Base-by-base conservation (phyloP, 2,797 vertebrate species). In the Eospalax fontanierii region DNA sequence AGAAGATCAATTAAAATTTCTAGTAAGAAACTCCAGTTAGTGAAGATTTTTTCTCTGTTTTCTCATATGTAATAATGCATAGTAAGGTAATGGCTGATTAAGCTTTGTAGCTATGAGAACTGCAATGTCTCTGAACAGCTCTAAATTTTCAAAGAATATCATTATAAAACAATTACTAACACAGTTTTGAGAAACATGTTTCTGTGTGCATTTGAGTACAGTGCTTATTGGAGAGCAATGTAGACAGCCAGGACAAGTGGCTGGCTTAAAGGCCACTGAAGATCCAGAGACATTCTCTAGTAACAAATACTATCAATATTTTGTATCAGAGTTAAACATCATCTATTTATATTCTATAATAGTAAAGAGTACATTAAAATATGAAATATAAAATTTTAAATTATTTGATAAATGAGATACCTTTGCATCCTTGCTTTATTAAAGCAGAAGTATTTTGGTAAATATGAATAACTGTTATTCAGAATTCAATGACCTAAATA, bases 401-500 rank as follows among this genome's bases (percentile, higher is more conserved):
- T 19, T 15, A 38, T 61, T 63, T 78, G 65, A 80, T 80, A 28
- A 75, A 59, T 91, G 28, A 61, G 5, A 40, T 50, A 1, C 1
- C 35, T 68, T 85, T 46, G 9, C 71, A 68, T 63, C 2, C 46
- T 71, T 57, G 21, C 35, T 76, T 90, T 81, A 85, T 78, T 90
- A 85, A n/a, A 91, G 46, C 4, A 83, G 15, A 26, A 21, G 59
- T 28, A 74, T 57, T 81, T 61, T 87, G n/a, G 40, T 11, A 68
- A 61, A 10, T 63, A 74, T 78, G 8, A 66, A 3, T 38, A 87
- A 90, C 54, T 85, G 19, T 35, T 94, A 0, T 65, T 85, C 16
- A 78, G 16, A 87, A 70, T 88, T 96, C 89, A 92, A 88, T 68
- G 5, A 84, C 65, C 9, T 50, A 28, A 76, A 76, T 57, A 73